phyloP scores from a whole-genome alignment of 2,113 vertebrate species.

The Periophthalmodon schlosseri region DNA sequence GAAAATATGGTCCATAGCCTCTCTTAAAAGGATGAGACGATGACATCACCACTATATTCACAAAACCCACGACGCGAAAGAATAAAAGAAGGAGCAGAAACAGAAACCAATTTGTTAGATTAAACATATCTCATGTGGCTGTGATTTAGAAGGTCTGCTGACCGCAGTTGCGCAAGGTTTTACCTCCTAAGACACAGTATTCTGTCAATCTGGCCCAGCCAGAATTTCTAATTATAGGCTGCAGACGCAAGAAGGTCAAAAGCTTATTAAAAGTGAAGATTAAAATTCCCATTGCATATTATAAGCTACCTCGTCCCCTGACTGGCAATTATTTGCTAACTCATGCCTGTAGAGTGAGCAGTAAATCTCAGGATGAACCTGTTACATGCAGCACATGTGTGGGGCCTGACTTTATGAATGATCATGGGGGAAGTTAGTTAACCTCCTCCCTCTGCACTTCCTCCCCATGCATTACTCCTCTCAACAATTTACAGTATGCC shows the following conservation, averaged over 20 bases:
- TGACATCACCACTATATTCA: conserved; percentile 75
- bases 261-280: conserved; percentile 83
- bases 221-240: conserved; percentile 82
- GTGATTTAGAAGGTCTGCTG: conserved; percentile 75
- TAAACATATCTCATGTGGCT: conserved; percentile 74
- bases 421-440: conserved; percentile 25
- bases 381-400: conserved; percentile 33
- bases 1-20: conserved; percentile 64
- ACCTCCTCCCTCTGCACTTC: conserved; percentile 13
- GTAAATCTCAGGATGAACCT: conserved; percentile 47
- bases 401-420: conserved; percentile 9
- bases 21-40: conserved; percentile 76
- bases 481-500: conserved; percentile 14
- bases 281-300: conserved; percentile 74
- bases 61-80: conserved; percentile 61
- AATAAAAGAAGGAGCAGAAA: conserved; percentile 65
- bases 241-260: conserved; percentile 81
- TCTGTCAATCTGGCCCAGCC: conserved; percentile 79
- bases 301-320: conserved; percentile 64
- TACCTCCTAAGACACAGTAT: conserved; percentile 73
- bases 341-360: conserved; percentile 59
- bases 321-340: conserved; percentile 75
- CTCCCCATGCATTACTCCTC: conserved; percentile 13
- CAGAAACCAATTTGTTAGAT: conserved; percentile 82
- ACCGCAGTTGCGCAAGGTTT: conserved; percentile 64